Evolutionary conservation across 2,113 vertebrate species (phyloP), one percentile per base, ranked within the genome.

Genomic region (Salvator merianae): DNA sequence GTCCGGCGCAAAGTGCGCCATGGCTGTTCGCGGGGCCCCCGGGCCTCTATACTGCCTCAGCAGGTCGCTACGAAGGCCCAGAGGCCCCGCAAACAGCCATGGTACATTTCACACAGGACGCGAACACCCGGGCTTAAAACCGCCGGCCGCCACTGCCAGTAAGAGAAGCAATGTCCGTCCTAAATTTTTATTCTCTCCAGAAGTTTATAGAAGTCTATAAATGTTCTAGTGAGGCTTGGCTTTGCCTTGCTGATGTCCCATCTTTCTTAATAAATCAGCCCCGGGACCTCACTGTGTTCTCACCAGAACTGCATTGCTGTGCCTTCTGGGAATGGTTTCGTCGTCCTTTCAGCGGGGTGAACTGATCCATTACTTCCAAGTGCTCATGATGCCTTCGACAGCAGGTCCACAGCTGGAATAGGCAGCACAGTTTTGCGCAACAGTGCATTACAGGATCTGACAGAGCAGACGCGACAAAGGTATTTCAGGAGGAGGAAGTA

Each of bases 221-320:
- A 34, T 30, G 75, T 83, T 78, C 14, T 26, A 76, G 81, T 86
- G 85, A 81, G 86, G 86, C 77, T 76, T 47, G 20, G 8, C 28
- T 47, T 66, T 66, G 38, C 28, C 18, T 43, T 43, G 63, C 40
- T 79, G 28, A 66, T 47, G 38, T 20, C 36, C 70, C 2, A 22
- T 84, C 16, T 83, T 83, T 88, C 76, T 79, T 82, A 24, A 16
- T 82, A 22, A 90, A 34, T 88, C 82, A 88, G 66, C 85, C 16
- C 66, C 76, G 28, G 22, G 7, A 40, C 26, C 28, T 65, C 28
- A 13, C 28, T 18, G 8, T 59, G 22, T 40, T 16, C 7, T 72
- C 43, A 28, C 71, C 82, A 81, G 68, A 77, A 82, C 63, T 75
- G 36, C 87, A 84, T n/a, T n/a, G 53, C 82, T 83, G 13, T 34